These are phyloP conservation scores for Synanthedon andrenaeformis DNA, from an alignment of 2,888 invertebrate species.

Conservation along the genomic window DNA sequence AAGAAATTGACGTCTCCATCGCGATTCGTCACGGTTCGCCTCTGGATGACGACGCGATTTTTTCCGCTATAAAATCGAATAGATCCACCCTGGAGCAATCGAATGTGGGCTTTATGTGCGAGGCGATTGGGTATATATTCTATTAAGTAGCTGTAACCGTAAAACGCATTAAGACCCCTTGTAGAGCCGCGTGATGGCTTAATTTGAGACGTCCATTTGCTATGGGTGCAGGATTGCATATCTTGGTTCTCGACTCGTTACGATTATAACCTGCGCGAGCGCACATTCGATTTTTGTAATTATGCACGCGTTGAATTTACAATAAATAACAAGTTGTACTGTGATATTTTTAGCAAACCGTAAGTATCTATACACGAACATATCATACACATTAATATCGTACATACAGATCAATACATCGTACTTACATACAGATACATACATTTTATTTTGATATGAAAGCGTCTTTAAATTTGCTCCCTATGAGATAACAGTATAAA, in stretches of 20 bases:
- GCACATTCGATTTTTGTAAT: neutral
- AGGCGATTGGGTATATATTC: neutral
- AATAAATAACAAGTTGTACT: neutral
- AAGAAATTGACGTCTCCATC: slow-evolving; percentile 60
- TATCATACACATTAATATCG: too few species aligned
- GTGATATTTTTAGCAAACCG: too few species aligned
- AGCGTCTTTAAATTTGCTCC: too few species aligned
- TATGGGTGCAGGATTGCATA: slow-evolving; percentile 41
- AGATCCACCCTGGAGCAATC: neutral
- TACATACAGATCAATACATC: too few species aligned
- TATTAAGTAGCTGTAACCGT: slow-evolving; percentile 1
- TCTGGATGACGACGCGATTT: slow-evolving; percentile 59
- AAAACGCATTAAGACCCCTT: slow-evolving; percentile 39
- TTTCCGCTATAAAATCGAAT: slow-evolving; percentile 26
- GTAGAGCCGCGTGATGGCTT: slow-evolving; percentile 54
- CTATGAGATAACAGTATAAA: too few species aligned
- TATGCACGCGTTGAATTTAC: neutral
- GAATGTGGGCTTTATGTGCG: neutral
- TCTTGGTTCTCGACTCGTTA: slow-evolving; percentile 1
- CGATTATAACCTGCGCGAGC: slow-evolving; percentile 8
- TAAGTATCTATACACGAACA: too few species aligned
- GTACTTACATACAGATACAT: too few species aligned
- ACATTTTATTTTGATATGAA: too few species aligned
- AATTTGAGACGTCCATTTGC: slow-evolving; percentile 49
- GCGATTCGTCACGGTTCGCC: slow-evolving; percentile 55